Percentiles rank a stretch among this genome's conserved stretches.
These are phyloP conservation scores for Verasper variegatus DNA, from an alignment of 2,113 vertebrate species.

Conservation along the genomic window DNA sequence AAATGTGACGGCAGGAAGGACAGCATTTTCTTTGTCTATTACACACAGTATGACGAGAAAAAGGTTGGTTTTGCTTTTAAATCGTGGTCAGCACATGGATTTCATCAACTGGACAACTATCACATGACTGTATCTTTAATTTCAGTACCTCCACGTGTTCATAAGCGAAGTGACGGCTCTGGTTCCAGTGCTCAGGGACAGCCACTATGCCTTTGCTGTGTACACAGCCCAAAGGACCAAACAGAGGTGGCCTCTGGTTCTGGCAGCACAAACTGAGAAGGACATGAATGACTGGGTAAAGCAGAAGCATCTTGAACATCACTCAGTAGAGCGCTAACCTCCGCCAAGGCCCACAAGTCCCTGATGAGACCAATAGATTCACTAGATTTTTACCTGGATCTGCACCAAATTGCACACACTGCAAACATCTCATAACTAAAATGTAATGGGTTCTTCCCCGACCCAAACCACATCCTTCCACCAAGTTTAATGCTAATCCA, in stretches of 20 bases:
- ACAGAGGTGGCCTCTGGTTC: slow-evolving; percentile 91
- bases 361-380: too few species aligned
- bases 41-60: slow-evolving; percentile 91
- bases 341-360: too few species aligned
- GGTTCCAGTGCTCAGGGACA: slow-evolving; percentile 89
- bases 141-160: slow-evolving; percentile 91
- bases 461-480: too few species aligned
- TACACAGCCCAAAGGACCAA: slow-evolving; percentile 92
- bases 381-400: too few species aligned
- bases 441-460: too few species aligned
- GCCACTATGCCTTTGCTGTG: slow-evolving; percentile 90
- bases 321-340: too few species aligned
- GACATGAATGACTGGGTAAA: slow-evolving; percentile 96
- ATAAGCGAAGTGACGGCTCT: slow-evolving; percentile 93
- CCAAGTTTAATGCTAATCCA: too few species aligned
- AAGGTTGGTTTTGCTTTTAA: slow-evolving; percentile 83
- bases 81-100: not conserved
- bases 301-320: not conserved
- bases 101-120: not conserved
- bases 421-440: too few species aligned
- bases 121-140: not conserved
- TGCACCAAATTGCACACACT: too few species aligned
- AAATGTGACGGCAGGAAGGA: slow-evolving; percentile 85
- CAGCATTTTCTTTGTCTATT: slow-evolving; percentile 97
- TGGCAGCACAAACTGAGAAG: slow-evolving; percentile 89